Percentiles rank a stretch among this genome's conserved stretches.
Conservation (phyloP, 2,113 vertebrate genomes). For the Hystrix brachyura region DNA sequence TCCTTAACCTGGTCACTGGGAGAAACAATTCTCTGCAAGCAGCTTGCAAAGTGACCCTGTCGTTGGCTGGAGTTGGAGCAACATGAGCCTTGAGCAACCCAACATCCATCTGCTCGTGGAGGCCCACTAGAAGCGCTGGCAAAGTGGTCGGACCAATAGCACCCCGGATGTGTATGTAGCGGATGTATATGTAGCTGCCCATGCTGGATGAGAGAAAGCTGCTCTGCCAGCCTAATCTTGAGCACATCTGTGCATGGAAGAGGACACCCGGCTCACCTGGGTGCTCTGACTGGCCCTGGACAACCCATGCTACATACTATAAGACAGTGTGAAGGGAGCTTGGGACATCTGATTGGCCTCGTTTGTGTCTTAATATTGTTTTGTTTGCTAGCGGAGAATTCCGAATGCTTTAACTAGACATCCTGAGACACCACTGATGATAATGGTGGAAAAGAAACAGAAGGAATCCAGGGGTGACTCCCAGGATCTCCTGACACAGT, state of each 20-base stretch:
- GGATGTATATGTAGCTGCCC: not conserved
- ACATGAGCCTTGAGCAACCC: fast-evolving
- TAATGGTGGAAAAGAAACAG: no score
- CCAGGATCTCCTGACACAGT: fast-evolving
- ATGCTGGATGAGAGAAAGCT: no score
- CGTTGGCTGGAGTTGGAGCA: not conserved
- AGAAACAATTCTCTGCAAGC: no score
- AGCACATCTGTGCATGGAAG: not conserved
- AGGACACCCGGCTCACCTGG: not conserved
- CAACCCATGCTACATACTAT: fast-evolving
- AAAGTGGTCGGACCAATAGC: fast-evolving
- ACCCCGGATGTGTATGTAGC: fast-evolving
- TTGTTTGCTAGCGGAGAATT: not conserved
- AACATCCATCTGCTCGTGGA: fast-evolving
- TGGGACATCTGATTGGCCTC: fast-evolving
- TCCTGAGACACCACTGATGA: not conserved
- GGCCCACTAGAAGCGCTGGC: not conserved
- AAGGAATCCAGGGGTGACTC: fast-evolving
- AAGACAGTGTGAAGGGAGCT: fast-evolving
- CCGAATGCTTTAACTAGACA: fast-evolving
- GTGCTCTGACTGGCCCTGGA: not conserved
- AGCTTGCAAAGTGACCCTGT: fast-evolving
- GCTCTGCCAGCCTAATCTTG: fast-evolving
- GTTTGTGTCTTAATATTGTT: not conserved
- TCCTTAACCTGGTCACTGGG: not conserved